Conservation (phyloP, 1,140 invertebrate genomes). For the Penaeus vannamei region DNA sequence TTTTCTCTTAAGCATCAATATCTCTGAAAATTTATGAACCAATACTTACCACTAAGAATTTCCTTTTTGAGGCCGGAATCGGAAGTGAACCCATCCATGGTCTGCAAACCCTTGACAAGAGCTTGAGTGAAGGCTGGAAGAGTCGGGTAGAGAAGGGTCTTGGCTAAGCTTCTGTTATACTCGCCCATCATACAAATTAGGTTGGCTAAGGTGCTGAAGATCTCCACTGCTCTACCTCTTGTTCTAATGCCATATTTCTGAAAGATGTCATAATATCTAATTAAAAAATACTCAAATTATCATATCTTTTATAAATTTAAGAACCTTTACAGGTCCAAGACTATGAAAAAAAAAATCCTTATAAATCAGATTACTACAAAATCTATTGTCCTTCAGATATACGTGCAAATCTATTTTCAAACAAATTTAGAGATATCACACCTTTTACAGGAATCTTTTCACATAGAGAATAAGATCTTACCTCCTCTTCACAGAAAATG, state of each 20-base stretch:
- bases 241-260: conserved; percentile 78
- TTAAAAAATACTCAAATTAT: neutral
- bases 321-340: too few relatives aligned
- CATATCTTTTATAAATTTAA: too few relatives aligned
- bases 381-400: neutral
- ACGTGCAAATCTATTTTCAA: neutral
- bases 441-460: conserved; percentile 31
- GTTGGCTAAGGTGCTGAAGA: conserved; percentile 78
- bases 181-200: conserved; percentile 77
- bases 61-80: conserved; percentile 83
- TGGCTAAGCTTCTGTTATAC: conserved; percentile 76
- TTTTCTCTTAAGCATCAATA: neutral
- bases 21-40: conserved; percentile 35
- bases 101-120: conserved; percentile 78
- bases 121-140: conserved; percentile 82
- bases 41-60: conserved; percentile 78
- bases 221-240: conserved; percentile 79
- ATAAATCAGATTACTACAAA: conserved; percentile 18
- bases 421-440: neutral
- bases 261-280: conserved; percentile 65
- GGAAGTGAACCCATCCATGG: conserved; percentile 76
- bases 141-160: conserved; percentile 78
- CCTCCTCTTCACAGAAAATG: conserved; percentile 80
- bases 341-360: neutral
- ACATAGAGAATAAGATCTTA: conserved; percentile 69